Percentiles rank a stretch among this genome's conserved stretches.
Evolutionary conservation across 2,888 invertebrate genomes (phyloP).

Genomic region (Neocrepidodera transversa): DNA sequence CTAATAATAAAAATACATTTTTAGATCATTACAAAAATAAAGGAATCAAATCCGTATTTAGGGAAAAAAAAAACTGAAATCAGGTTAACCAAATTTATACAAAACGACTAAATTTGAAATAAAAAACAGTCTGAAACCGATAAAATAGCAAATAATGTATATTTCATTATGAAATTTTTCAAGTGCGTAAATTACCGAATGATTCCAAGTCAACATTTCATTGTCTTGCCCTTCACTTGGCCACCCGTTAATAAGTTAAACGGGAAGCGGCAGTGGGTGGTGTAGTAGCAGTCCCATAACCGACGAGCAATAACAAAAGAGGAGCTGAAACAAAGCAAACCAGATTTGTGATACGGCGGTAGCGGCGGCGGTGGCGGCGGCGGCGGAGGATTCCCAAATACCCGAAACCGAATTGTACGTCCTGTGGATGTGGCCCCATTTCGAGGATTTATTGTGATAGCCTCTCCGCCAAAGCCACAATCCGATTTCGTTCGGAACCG

Average conservation of each 20-base stretch:
- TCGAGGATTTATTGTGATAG: constrained; percentile 58
- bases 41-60: too few species aligned
- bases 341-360: constrained; percentile 51
- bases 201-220: background rate
- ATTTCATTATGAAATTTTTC: too few species aligned
- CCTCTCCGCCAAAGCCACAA: constrained; percentile 57
- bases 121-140: too few species aligned
- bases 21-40: too few species aligned
- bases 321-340: constrained; percentile 42
- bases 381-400: constrained; percentile 46
- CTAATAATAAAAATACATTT: too few species aligned
- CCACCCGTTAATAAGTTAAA: constrained; percentile 20
- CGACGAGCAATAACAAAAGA: constrained; percentile 35
- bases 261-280: constrained; percentile 8
- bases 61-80: too few species aligned
- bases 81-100: too few species aligned
- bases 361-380: constrained; percentile 26
- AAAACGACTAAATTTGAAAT: too few species aligned
- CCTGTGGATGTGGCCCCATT: constrained; percentile 56
- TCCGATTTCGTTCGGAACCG: constrained; percentile 53
- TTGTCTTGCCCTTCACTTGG: constrained; percentile 9
- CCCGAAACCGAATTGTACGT: constrained; percentile 55
- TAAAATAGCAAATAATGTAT: too few species aligned
- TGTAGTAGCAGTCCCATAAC: constrained; percentile 19
- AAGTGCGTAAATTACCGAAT: background rate